A percentile compares a stretch with the other conserved stretches of the same genome.
These are phyloP conservation scores for Nebria brevicollis DNA, from an alignment of 2,888 invertebrate genomes.

Conservation along the genomic window DNA sequence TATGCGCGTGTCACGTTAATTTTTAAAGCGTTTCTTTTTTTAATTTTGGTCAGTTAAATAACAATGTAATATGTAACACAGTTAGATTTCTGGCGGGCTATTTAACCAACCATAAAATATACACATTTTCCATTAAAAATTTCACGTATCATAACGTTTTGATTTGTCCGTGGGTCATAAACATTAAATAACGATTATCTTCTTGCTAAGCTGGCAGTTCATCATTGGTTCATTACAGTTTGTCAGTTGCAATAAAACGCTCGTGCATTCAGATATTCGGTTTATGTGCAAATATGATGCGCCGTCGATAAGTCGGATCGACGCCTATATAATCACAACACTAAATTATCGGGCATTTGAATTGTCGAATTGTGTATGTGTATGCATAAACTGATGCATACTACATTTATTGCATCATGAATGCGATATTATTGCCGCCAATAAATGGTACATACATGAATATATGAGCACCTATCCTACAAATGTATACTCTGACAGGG, in stretches of 20 bases:
- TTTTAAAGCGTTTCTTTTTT: slow-evolving; percentile 22
- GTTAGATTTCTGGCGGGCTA: neutral
- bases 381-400: neutral
- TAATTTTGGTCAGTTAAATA: slow-evolving; percentile 27
- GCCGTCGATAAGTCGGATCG: slow-evolving; percentile 37
- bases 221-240: slow-evolving; percentile 58
- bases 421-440: neutral
- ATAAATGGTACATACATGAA: slow-evolving; percentile 1
- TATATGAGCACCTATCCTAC: neutral
- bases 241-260: slow-evolving; percentile 56
- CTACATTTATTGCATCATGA: neutral
- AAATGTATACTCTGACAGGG: neutral
- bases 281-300: slow-evolving; percentile 45
- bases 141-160: slow-evolving; percentile 50
- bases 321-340: slow-evolving; percentile 32
- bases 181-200: slow-evolving; percentile 56
- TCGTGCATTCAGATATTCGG: slow-evolving; percentile 41
- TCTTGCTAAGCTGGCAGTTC: slow-evolving; percentile 60
- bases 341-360: slow-evolving; percentile 43
- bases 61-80: slow-evolving; percentile 27
- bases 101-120: slow-evolving; percentile 3
- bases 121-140: slow-evolving; percentile 46
- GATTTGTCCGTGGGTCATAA: slow-evolving; percentile 52
- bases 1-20: slow-evolving; percentile 11
- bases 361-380: slow-evolving; percentile 25